Conservation (phyloP, 2,797 vertebrate genomes). For the Hylomyscus alleni region DNA sequence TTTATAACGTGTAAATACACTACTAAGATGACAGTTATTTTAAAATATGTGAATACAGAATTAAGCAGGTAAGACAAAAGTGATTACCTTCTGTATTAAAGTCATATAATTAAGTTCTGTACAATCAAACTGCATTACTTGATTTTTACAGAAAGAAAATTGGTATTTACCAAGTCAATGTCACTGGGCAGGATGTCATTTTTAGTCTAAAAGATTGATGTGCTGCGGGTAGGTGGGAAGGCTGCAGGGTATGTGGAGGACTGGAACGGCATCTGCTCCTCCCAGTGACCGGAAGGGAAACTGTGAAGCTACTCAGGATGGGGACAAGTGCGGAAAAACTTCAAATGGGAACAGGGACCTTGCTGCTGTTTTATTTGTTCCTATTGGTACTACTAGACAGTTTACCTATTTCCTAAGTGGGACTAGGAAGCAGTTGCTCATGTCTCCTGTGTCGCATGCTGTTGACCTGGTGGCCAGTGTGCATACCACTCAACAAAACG, state of each 20-base stretch:
- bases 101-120: not conserved
- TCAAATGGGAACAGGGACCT: not conserved
- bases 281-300: not conserved
- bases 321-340: not conserved
- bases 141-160: not conserved
- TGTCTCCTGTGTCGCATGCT: not conserved
- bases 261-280: fast-evolving
- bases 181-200: not conserved
- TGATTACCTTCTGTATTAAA: not conserved
- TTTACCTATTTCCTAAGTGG: too few species aligned
- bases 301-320: not conserved
- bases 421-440: not conserved
- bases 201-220: not conserved
- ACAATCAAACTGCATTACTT: not conserved
- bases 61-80: not conserved
- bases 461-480: not conserved
- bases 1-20: fast-evolving
- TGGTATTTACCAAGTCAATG: not conserved
- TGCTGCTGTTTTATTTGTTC: not conserved
- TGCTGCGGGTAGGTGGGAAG: fast-evolving
- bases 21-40: not conserved
- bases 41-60: not conserved
- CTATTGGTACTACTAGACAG: not conserved
- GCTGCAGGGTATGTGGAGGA: too few species aligned
- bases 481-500: too few species aligned